Evolutionary conservation across 1,140 invertebrate species (phyloP), one percentile per base, ranked within the genome.

Genomic region (Ostrea edulis): DNA sequence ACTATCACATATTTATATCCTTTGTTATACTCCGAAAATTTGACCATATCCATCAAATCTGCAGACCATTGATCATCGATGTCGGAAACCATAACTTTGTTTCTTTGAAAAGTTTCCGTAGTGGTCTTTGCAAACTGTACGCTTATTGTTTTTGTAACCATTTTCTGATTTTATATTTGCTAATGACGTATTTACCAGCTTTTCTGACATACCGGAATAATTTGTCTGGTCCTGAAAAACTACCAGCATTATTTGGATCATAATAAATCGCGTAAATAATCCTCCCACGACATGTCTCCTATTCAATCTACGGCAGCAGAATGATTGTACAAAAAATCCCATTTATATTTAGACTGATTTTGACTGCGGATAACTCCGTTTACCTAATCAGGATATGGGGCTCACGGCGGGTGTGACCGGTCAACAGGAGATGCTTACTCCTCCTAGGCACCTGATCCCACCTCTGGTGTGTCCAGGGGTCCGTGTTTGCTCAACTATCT

Each of bases 131-230:
- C 82, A 62, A n/a, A 14, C 58, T 62, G 58, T 62, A 86, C 22
- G 85, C 22, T 35, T 87, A 35, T 89, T 86, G 88, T 68, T 77
- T 29, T 84, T 86, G 88, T n/a, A 89, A 65, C 84, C 88, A 86
- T 86, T 89, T 86, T 20, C 88, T 22, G 11, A 86, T 88, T 52
- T 84, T 83, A 12, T 88, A 86, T 71, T 89, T 87, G 25, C 82
- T 84, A 17, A 87, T 8, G 9, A 65, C 55, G 22, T 84, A 85
- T 88, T 85, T 85, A 14, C 82, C 82, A 54, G 1, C n/a, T 35
- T 65, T 83, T 12, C 12, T 77, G n/a, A 22, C 82, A 68, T 20
- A 83, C 53, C 35, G 11, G 12, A 22, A 87, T 25, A 65, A 62
- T 65, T 88, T 88, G 20, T 88, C 84, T 8, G 87, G 54, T 82